Base-by-base conservation (phyloP, 2,113 vertebrate species). In the Microtus ochrogaster region DNA sequence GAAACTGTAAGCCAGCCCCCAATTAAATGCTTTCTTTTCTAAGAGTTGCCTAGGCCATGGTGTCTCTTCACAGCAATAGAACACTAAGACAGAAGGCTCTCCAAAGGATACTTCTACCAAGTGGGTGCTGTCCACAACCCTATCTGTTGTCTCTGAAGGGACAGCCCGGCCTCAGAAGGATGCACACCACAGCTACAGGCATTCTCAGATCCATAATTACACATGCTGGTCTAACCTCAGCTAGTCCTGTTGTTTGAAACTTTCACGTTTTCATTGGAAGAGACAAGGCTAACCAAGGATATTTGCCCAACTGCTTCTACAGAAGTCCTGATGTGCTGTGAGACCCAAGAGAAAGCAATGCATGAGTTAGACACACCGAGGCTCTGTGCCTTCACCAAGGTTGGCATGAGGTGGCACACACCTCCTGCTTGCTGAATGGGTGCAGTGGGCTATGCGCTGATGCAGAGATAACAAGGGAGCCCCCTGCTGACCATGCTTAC, bases 161-260 rank as follows among this genome's bases (percentile, higher is more conserved):
- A 39, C 30, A 81, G 3, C 77, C 39, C 5, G 9, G 44, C 36
- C 70, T 58, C 21, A 36, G 68, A 72, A 22, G n/a, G 55, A 52
- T 5, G 10, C 36, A 44, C 26, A 1, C 4, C 3, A 41, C 1
- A 36, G 65, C 52, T 41, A 21, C 0, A 30, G 26, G 30, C 3
- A 1, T 12, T 7, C 36, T 44, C 0, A 63, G 76, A 7, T 52
- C 68, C 68, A 84, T 52, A 61, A 13, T 22, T 5, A 74, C 8
- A 58, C 28, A 33, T 21, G 39, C 74, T 61, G 13, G 61, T 7
- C 33, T 39, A 94, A 66, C 39, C 7, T 66, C 1, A 7, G 58
- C 58, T 58, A 9, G n/a, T 72, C 92, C 58, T 33, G 41, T n/a
- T 92, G 22, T 49, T 88, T 63, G 21, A 85, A 85, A 91, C 30